These are phyloP conservation scores for Cyaniris semiargus DNA, from an alignment of 2,888 invertebrate species.

Conservation along the genomic window DNA sequence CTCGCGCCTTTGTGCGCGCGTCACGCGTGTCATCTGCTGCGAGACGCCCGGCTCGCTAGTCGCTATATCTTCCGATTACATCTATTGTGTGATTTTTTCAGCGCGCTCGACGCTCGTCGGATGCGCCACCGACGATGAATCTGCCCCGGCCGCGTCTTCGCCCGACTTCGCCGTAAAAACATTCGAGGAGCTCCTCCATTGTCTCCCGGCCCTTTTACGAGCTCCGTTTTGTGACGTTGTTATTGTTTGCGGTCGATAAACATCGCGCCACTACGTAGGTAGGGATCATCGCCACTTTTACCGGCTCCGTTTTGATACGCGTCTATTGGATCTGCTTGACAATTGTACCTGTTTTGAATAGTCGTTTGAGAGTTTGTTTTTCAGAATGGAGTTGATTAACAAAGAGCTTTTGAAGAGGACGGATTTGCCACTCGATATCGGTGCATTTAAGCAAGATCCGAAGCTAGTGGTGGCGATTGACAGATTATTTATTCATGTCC, in stretches of 20 bases:
- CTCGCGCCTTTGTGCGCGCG: conserved; percentile 79
- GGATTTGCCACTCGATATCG: conserved; percentile 28
- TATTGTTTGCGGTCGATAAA: conserved; percentile 80
- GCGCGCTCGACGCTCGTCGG: conserved; percentile 63
- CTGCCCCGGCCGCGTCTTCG: conserved; percentile 72
- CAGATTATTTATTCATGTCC: conserved; percentile 51
- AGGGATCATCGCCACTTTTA: conserved; percentile 76
- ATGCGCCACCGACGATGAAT: conserved; percentile 79
- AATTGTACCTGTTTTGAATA: conserved; percentile 64
- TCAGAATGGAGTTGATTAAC: conserved; percentile 69
- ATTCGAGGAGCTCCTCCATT: conserved; percentile 71
- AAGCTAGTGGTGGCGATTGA: conserved; percentile 65
- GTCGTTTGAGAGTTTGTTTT: conserved; percentile 52
- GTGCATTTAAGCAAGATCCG: conserved; percentile 61
- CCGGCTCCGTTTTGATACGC: conserved; percentile 68
- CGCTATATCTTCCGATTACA: conserved; percentile 79
- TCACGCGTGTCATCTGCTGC: conserved; percentile 80
- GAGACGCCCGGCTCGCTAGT: conserved; percentile 78
- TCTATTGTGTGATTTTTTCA: conserved; percentile 79
- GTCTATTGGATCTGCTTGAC: conserved; percentile 65
- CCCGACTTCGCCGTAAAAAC: conserved; percentile 75
- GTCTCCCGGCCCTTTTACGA: conserved; percentile 78
- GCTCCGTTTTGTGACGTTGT: conserved; percentile 76
- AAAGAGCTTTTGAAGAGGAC: conserved; percentile 55
- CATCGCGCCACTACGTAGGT: conserved; percentile 78